Evolutionary conservation across 1,140 invertebrate genomes (phyloP).

Genomic region (Cotesia vestalis): DNA sequence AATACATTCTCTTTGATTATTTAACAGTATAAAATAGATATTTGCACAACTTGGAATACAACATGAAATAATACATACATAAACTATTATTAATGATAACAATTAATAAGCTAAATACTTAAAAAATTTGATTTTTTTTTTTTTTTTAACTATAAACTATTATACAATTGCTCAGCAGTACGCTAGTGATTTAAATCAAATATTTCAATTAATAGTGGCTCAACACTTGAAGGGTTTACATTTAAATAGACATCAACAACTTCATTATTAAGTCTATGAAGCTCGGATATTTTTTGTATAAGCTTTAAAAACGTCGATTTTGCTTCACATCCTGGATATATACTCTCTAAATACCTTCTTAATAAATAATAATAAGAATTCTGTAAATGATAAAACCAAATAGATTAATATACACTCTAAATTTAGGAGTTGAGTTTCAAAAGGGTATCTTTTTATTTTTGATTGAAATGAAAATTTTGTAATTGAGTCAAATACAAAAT

Average conservation of each 20-base stretch:
- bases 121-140: no score
- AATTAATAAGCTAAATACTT: constrained; percentile 5
- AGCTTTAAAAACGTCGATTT: constrained; percentile 85
- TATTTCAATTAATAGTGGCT: constrained; percentile 91
- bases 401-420: background rate
- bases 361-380: constrained; percentile 91
- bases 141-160: no score
- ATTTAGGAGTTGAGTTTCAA: background rate
- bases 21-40: no score
- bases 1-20: no score
- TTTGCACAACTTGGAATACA: no score
- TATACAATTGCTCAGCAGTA: background rate
- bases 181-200: constrained; percentile 81
- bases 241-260: constrained; percentile 88
- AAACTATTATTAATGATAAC: background rate
- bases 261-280: constrained; percentile 85
- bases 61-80: no score
- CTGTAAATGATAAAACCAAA: constrained; percentile 64
- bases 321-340: constrained; percentile 84
- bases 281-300: constrained; percentile 87
- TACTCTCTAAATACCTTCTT: constrained; percentile 83
- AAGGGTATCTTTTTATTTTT: no score
- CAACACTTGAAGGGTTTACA: constrained; percentile 87
- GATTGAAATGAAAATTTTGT: no score
- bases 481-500: no score